Percentiles rank a stretch among this genome's conserved stretches.
These are phyloP conservation scores for Oreochromis aureus DNA, from an alignment of 2,113 vertebrate species.

Conservation along the genomic window DNA sequence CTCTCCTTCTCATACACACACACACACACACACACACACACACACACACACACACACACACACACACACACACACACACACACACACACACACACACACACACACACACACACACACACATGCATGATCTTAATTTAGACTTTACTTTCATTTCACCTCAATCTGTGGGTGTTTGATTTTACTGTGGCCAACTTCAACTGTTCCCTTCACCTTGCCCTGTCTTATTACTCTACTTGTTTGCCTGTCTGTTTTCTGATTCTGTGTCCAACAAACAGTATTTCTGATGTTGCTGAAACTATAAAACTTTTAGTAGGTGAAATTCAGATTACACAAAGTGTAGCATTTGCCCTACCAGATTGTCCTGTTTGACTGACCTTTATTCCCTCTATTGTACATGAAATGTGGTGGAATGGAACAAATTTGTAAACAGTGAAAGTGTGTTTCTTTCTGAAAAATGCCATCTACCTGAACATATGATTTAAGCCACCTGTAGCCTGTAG, in stretches of 20 bases:
- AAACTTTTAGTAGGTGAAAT: neutral
- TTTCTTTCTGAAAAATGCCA: slow-evolving; percentile 9
- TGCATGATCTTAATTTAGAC: slow-evolving; percentile 44
- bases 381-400: neutral
- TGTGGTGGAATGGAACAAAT: neutral
- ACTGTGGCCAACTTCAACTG: slow-evolving; percentile 25
- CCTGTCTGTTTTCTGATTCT: neutral
- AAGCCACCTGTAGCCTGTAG: neutral
- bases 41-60: neutral
- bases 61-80: neutral
- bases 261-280: neutral
- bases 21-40: neutral
- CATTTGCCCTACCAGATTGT: neutral
- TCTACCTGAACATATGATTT: neutral
- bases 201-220: slow-evolving; percentile 38
- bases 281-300: neutral
- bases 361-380: neutral
- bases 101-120: neutral
- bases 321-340: neutral
- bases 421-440: neutral
- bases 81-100: neutral
- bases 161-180: slow-evolving; percentile 41
- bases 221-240: slow-evolving; percentile 2
- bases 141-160: slow-evolving; percentile 46
- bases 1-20: neutral